A percentile compares a stretch with the other conserved stretches of the same genome.
Evolutionary conservation across 2,888 invertebrate species (phyloP).

Genomic region (Polydesmus complanatus): DNA sequence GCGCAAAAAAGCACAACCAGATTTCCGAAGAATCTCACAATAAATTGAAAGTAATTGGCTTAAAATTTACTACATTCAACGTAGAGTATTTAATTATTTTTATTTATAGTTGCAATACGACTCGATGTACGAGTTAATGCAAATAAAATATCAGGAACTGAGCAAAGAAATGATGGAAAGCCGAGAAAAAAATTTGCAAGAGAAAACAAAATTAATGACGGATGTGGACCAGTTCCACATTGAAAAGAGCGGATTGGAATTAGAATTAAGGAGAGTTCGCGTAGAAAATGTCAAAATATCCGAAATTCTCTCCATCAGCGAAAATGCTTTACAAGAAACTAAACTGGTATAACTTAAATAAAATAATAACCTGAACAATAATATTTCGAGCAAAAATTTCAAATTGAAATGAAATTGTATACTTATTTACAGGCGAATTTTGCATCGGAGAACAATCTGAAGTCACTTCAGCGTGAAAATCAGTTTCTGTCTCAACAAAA

Average conservation of each 20-base stretch:
- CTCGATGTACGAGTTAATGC: neutral
- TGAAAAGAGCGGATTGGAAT: neutral
- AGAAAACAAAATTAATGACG: neutral
- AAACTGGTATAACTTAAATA: neutral
- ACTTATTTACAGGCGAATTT: neutral
- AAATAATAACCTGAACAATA: neutral
- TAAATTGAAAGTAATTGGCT: too few species aligned
- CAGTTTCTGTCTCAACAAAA: neutral
- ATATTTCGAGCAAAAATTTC: neutral
- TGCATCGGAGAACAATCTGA: neutral
- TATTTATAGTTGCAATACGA: neutral
- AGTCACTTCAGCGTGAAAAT: neutral
- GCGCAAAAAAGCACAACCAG: too few species aligned
- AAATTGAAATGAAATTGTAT: neutral
- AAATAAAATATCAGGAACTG: neutral
- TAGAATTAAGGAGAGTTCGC: neutral
- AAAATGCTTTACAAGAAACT: too few species aligned
- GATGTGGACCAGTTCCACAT: neutral
- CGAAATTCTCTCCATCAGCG: neutral
- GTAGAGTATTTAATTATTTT: neutral
- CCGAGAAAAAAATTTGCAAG: neutral
- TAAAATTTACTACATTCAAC: too few species aligned
- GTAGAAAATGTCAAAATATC: neutral
- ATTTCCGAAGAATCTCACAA: too few species aligned
- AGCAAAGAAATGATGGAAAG: neutral